Evolutionary conservation across 1,140 invertebrate species (phyloP).

Genomic region (Brachionus sp.): DNA sequence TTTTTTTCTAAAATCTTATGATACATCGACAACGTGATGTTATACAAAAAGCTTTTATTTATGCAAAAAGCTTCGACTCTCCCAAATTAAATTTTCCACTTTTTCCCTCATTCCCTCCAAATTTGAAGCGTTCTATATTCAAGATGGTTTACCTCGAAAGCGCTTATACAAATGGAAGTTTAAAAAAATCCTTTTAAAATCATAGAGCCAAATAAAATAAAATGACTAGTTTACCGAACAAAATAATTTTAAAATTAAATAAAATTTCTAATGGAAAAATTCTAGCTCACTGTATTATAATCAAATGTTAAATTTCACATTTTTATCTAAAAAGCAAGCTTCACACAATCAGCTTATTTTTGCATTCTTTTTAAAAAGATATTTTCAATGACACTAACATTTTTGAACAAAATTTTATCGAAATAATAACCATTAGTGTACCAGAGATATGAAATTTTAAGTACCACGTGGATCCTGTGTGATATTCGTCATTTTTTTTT

Average conservation of each 20-base stretch:
- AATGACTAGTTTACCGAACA: background rate
- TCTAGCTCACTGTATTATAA: background rate
- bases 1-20: background rate
- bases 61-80: background rate
- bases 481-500: background rate
- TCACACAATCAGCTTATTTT: background rate
- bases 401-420: conserved; percentile 8
- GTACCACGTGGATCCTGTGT: conserved; percentile 18
- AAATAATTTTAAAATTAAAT: background rate
- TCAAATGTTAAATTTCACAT: conserved; percentile 12
- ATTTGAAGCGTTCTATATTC: background rate
- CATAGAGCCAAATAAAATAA: background rate
- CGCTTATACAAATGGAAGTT: background rate
- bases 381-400: conserved; percentile 24
- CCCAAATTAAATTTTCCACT: background rate
- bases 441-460: background rate
- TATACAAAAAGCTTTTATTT: background rate
- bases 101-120: background rate
- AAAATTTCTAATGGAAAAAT: background rate
- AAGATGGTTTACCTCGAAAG: background rate
- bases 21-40: background rate
- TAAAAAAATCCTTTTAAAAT: background rate
- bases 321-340: conserved; percentile 20
- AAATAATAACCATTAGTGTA: conserved; percentile 17
- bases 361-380: conserved; percentile 10